Percentiles rank a stretch among this genome's conserved stretches.
Evolutionary conservation across 1,140 invertebrate genomes (phyloP).

Genomic region (Probaryconus sp.): DNA sequence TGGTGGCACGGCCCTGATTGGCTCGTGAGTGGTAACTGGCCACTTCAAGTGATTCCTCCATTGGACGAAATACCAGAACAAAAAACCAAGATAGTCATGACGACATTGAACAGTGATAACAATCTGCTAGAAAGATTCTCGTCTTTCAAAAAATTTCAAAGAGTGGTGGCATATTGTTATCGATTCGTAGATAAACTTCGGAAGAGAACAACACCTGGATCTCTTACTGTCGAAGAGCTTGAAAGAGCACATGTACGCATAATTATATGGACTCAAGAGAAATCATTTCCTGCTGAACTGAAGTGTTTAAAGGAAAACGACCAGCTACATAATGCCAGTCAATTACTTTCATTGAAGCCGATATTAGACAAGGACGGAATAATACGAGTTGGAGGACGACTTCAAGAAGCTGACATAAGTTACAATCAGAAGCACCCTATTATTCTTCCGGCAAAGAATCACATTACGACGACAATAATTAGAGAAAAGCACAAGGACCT

Average conservation of each 20-base stretch:
- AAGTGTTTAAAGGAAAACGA: too few relatives aligned
- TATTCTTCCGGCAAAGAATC: slow-evolving; percentile 65
- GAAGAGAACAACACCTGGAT: background rate
- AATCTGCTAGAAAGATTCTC: slow-evolving; percentile 22
- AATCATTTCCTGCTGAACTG: slow-evolving; percentile 26
- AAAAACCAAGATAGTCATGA: slow-evolving; percentile 18
- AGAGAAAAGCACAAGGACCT: slow-evolving; percentile 61
- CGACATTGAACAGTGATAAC: background rate
- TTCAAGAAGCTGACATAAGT: too few relatives aligned
- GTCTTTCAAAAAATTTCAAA: slow-evolving; percentile 18
- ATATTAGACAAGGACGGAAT: too few relatives aligned
- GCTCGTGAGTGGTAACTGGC: slow-evolving; percentile 13
- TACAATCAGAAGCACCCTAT: slow-evolving; percentile 71
- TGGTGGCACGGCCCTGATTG: slow-evolving; percentile 42
- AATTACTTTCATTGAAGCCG: too few relatives aligned
- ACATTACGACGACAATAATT: slow-evolving; percentile 68
- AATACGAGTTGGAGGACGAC: too few relatives aligned
- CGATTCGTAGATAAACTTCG: slow-evolving; percentile 13
- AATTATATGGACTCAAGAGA: slow-evolving; percentile 12
- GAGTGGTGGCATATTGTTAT: slow-evolving; percentile 41
- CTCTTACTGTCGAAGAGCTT: slow-evolving; percentile 15
- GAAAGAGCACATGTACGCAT: slow-evolving; percentile 1
- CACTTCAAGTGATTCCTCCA: slow-evolving; percentile 19
- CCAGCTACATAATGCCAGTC: too few relatives aligned
- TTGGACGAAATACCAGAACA: slow-evolving; percentile 60